Base-by-base conservation (phyloP, 2,888 invertebrate species). In the Neria commutata region DNA sequence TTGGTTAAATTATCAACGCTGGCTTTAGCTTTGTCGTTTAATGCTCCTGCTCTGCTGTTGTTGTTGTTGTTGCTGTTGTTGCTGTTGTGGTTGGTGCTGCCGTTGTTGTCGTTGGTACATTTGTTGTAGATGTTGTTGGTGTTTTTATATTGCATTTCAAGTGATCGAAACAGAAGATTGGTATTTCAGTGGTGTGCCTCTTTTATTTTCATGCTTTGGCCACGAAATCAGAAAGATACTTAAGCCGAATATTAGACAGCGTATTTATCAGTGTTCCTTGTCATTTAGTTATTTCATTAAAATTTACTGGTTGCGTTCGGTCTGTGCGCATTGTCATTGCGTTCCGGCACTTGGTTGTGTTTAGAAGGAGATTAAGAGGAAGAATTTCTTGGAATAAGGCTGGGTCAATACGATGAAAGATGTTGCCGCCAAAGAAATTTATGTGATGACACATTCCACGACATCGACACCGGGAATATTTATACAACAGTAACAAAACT, bases 371-470 rank as follows among this genome's bases (percentile, higher is more conserved):
- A 21, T 16, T 19, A 6, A 52, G 37, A 46, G 17, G 26, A 52
- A 52, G 53, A 66, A 74, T 72, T 76, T 76, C 76, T 71, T 62
- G 71, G 76, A 76, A 76, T 75, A 72, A 69, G 73, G 71, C 74
- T 73, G 72, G 75, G 70, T 72, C 70, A 67, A 61, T 24, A 21
- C 19, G 45, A 53, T 45, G 70, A 69, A 71, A 62, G 68, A 70
- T 72, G 70, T 26, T 72, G 71, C 71, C 72, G 71, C 71, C 69
- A 70, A 71, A 72, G 71, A 71, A 72, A 72, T 72, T 68, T 72
- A 14, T 42, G 45, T 45, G 54, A 16, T 29, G 17, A 45, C 29
- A 33, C 24, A 49, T 14, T 16, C 29, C 53, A n/a, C n/a, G n/a
- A n/a, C n/a, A 46, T 46, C 54, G 48, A 58, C 46, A 47, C 54